phyloP scores from a whole-genome alignment of 2,797 vertebrate species.

The Pagetopsis macropterus region DNA sequence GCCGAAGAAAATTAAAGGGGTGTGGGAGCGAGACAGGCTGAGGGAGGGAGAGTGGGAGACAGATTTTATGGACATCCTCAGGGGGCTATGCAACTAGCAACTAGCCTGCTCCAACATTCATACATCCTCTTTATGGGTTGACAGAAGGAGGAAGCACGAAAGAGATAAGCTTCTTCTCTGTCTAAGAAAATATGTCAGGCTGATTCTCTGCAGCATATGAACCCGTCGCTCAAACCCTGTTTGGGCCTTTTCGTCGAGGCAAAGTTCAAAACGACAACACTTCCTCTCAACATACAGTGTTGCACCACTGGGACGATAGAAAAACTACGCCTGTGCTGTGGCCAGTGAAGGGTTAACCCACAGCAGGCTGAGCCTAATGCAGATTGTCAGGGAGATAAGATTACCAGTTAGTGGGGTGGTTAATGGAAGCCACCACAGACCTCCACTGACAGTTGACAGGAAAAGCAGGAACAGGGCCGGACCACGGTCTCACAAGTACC shows the following conservation, averaged over 20 bases:
- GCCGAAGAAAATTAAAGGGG: conserved; percentile 68
- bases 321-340: conserved; percentile 6
- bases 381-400: conserved; percentile 79
- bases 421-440: conserved; percentile 68
- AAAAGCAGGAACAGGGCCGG: conserved; percentile 49
- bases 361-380: conserved; percentile 62
- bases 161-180: conserved; percentile 35
- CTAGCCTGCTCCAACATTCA: conserved; percentile 42
- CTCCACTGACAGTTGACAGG: conserved; percentile 70
- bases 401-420: conserved; percentile 68
- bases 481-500: conserved; percentile 36
- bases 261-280: conserved; percentile 38
- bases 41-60: conserved; percentile 44
- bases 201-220: conserved; percentile 43
- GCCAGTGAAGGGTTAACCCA: conserved; percentile 55
- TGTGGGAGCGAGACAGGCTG: conserved; percentile 59
- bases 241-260: conserved; percentile 21
- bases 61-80: conserved; percentile 60
- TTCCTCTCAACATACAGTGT: conserved; percentile 19
- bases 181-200: conserved; percentile 36
- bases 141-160: conserved; percentile 20
- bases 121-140: conserved; percentile 46
- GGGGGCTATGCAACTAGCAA: conserved; percentile 28
- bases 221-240: conserved; percentile 44
- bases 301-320: conserved; percentile 7